Evolutionary conservation across 2,113 vertebrate species (phyloP).

Genomic region (Corythornis vintsioides): DNA sequence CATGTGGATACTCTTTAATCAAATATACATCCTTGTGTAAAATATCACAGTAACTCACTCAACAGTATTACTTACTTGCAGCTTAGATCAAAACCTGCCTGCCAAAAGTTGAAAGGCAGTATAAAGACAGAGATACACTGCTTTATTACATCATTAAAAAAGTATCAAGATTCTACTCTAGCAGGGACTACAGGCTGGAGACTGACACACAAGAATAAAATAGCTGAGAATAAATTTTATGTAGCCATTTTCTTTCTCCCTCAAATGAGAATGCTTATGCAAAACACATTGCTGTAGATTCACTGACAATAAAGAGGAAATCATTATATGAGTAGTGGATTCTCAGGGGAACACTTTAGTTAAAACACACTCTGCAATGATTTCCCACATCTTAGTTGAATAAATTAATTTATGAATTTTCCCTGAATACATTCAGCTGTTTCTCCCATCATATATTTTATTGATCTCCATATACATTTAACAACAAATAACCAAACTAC

Average conservation of each 20-base stretch:
- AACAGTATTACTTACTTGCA: neutral
- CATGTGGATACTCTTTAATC: neutral
- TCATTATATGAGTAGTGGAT: slow-evolving; percentile 45
- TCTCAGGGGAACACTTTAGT: slow-evolving; percentile 65
- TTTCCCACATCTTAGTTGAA: slow-evolving; percentile 58
- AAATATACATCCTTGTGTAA: neutral
- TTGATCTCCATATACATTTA: slow-evolving; percentile 60
- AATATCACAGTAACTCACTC: neutral
- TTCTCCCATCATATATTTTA: slow-evolving; percentile 64
- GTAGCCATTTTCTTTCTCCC: slow-evolving; percentile 52
- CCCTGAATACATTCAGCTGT: slow-evolving; percentile 33
- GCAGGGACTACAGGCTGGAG: neutral
- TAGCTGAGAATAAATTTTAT: slow-evolving; percentile 58
- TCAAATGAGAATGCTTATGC: slow-evolving; percentile 67
- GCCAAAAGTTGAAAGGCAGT: neutral
- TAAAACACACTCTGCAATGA: slow-evolving; percentile 62
- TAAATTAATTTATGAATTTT: slow-evolving; percentile 70
- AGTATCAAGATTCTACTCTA: neutral
- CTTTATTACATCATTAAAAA: slow-evolving; percentile 23
- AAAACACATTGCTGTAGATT: slow-evolving; percentile 63
- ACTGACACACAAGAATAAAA: slow-evolving; percentile 56
- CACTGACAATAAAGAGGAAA: slow-evolving; percentile 68
- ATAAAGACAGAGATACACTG: neutral
- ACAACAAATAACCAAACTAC: slow-evolving; percentile 62
- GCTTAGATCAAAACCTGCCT: neutral